A percentile compares a stretch with the other conserved stretches of the same genome.
Conservation (phyloP, 2,888 invertebrate species). For the Alentia gelatinosa region DNA sequence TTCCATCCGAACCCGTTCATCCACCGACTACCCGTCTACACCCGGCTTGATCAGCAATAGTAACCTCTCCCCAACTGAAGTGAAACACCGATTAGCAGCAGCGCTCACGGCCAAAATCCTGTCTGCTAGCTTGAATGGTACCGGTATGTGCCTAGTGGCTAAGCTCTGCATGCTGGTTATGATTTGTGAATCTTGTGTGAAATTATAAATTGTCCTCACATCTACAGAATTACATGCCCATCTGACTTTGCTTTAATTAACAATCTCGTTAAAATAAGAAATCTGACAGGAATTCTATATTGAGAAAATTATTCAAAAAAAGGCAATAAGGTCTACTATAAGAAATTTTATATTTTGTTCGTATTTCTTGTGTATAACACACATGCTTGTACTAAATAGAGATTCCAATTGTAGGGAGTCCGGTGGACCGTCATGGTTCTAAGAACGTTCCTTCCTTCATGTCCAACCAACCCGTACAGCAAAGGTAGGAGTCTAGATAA, state of each 20-base stretch:
- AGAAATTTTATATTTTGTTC: too few species aligned
- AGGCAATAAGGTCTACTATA: too few species aligned
- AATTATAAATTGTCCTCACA: too few species aligned
- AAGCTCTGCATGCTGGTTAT: too few species aligned
- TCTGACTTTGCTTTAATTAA: too few species aligned
- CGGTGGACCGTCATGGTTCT: neutral
- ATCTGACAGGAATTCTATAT: too few species aligned
- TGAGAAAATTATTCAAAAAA: too few species aligned
- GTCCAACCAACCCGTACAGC: constrained; percentile 39
- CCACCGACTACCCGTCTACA: neutral
- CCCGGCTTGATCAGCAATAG: neutral
- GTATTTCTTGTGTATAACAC: too few species aligned
- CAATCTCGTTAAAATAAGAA: too few species aligned
- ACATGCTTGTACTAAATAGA: too few species aligned
- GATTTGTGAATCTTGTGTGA: too few species aligned
- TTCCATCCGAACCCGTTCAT: neutral
- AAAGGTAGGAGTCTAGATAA: constrained; percentile 2
- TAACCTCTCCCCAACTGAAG: neutral
- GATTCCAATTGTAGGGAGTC: neutral
- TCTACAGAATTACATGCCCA: too few species aligned
- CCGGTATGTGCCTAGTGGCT: constrained; percentile 33
- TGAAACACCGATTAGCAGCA: neutral
- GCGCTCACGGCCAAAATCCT: neutral
- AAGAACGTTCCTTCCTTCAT: constrained; percentile 44
- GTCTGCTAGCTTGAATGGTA: constrained; percentile 5